Conservation (phyloP, 1,140 invertebrate species). For the Conus ventricosus region DNA sequence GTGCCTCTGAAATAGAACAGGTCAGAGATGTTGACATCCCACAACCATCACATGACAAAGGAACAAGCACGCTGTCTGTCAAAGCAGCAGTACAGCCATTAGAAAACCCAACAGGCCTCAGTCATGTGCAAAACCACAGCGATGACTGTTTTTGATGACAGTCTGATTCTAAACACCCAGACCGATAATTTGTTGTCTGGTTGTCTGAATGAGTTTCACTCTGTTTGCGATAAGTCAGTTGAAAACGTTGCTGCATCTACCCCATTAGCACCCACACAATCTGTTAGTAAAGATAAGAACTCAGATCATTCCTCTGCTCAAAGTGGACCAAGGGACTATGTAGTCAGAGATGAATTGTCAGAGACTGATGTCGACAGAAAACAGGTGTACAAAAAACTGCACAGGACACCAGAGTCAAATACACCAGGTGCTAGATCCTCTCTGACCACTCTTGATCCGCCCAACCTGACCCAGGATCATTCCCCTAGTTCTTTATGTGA, state of each 20-base stretch:
- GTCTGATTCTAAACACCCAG: slow-evolving; percentile 65
- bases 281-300: neutral
- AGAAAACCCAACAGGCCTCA: neutral
- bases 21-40: neutral
- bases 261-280: neutral
- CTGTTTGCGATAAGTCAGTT: neutral
- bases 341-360: too few species aligned
- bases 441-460: neutral
- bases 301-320: too few species aligned
- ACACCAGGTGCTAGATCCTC: too few species aligned
- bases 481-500: too few species aligned
- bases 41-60: neutral
- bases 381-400: neutral
- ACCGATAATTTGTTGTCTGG: slow-evolving; percentile 37
- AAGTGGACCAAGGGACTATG: too few species aligned
- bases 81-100: neutral
- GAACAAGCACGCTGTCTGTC: neutral
- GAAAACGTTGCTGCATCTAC: neutral
- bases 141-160: slow-evolving; percentile 55
- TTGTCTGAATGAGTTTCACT: neutral
- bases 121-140: neutral
- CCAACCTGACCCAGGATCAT: neutral
- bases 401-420: neutral
- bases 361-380: neutral
- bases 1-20: neutral